Conservation (phyloP, 2,888 invertebrate species). For the Lasioglossum calceatum region DNA sequence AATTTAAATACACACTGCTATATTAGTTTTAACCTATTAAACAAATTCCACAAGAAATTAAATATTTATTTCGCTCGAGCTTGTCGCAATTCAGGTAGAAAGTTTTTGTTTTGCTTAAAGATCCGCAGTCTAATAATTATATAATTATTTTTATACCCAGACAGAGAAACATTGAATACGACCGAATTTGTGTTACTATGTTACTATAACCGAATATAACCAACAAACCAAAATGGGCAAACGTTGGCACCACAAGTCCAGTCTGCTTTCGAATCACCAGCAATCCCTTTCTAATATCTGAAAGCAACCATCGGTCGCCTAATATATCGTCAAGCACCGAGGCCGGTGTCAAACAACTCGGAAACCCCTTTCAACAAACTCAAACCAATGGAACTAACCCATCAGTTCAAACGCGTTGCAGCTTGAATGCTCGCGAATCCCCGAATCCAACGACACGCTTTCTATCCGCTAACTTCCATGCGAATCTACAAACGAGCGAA, state of each 20-base stretch:
- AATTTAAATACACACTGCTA: too few species aligned
- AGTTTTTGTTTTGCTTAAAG: too few species aligned
- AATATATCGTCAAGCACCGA: neutral
- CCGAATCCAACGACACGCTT: neutral
- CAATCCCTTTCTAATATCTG: neutral
- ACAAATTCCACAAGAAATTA: too few species aligned
- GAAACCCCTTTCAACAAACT: neutral
- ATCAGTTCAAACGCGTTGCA: neutral
- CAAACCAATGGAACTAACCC: neutral
- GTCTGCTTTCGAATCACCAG: neutral
- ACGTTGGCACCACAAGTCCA: neutral
- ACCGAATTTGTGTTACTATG: too few species aligned
- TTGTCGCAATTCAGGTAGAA: too few species aligned
- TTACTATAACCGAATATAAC: too few species aligned
- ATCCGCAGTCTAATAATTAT: too few species aligned
- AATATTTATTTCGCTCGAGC: too few species aligned
- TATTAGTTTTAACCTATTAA: too few species aligned
- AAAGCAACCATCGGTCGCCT: neutral
- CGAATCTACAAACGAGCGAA: conserved; percentile 4
- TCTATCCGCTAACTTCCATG: neutral
- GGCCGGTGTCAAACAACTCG: neutral
- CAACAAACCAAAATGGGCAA: too few species aligned
- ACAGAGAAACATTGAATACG: too few species aligned
- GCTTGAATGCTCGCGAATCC: neutral
- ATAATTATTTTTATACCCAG: too few species aligned